Base-by-base conservation (phyloP, 2,113 vertebrate genomes). In the Physeter macrocephalus region DNA sequence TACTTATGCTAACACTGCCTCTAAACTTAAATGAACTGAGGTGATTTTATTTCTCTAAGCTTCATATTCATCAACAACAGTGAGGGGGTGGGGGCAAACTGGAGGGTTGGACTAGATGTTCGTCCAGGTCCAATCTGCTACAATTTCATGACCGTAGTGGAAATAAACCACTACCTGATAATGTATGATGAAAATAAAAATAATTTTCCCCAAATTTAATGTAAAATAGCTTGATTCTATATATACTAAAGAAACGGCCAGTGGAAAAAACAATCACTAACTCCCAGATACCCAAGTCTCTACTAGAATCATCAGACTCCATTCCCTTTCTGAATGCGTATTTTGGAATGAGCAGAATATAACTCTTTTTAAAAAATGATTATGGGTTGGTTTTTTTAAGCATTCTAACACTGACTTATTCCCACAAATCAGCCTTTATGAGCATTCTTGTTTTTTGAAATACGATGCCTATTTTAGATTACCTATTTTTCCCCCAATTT, bases 361-460 rank as follows among this genome's bases (percentile, higher is more conserved):
- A 96, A 88, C 29, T 46, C 86, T 3, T 29, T 15, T 36, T 1
- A 39, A 74, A 75, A 64, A 87, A 54, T 13, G 75, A 94, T 57
- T 77, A 62, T 20, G 9, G 9, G 8, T 13, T 84, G 34, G 29
- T 13, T 49, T 31, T 92, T 89, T 81, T 34, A 87, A 94, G 87
- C n/a, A 78, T 83, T 57, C 31, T 74, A 91, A 72, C 43, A 39
- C 18, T 77, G 46, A 66, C 12, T 87, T 92, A 88, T 46, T 83
- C 59, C 49, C 29, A 91, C 34, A 88, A 77, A 81, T 77, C 57
- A 88, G 61, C 9, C 8, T 90, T 95, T 90, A 49, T 64, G 31
- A 86, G 31, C 14, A 92, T 11, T 83, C 41, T 27, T 93, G n/a
- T 86, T 80, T 77, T 97, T 92, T 64, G 90, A 97, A 95, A 95